Base-by-base conservation (phyloP, 1,140 invertebrate species). In the Brachionus sp. region DNA sequence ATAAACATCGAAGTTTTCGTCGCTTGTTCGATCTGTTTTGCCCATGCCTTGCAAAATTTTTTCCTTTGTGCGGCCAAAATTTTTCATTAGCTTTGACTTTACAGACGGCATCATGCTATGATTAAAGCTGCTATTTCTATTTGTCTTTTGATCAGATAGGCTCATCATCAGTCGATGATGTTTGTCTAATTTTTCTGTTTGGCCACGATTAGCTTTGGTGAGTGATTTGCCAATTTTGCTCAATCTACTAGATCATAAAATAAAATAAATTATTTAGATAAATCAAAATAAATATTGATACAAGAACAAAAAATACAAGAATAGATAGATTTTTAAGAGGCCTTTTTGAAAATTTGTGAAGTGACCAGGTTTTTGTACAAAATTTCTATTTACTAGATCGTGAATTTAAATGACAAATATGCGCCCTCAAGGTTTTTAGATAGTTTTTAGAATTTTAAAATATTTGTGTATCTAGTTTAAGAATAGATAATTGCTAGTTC, bases 41-140 rank as follows among this genome's bases (percentile, higher is more conserved):
- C 77, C 77, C 37, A 80, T 80, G 39, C 77, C 77, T 37, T 80
- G 77, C 16, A 80, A 12, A n/a, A 80, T 62, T 39, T 80, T 80
- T 80, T 80, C 77, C n/a, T 80, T 80, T 13, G 77, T 80, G 7
- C 77, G 46, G 3, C 50, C 77, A 57, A 80, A 37, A 50, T 80
- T 80, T 33, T 80, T 80, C 0, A 62, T 80, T n/a, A 80, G 77
- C 12, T 42, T 57, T 25, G 77, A 80, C 50, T 57, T 80, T 7
- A 80, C 77, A 23, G 77, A 80, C 7, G 77, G 77, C 77, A 80
- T 80, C 77, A 80, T 80, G 50, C 39, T 75, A 75, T 44, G 16
- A 19, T 75, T 73, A 16, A 73, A 73, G 44, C 16, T 75, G 9
- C 13, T 23, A 7, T 5, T 44, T 50, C 19, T 44, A 25, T 25